Conservation (phyloP, 2,113 vertebrate species). For the Lynx canadensis region DNA sequence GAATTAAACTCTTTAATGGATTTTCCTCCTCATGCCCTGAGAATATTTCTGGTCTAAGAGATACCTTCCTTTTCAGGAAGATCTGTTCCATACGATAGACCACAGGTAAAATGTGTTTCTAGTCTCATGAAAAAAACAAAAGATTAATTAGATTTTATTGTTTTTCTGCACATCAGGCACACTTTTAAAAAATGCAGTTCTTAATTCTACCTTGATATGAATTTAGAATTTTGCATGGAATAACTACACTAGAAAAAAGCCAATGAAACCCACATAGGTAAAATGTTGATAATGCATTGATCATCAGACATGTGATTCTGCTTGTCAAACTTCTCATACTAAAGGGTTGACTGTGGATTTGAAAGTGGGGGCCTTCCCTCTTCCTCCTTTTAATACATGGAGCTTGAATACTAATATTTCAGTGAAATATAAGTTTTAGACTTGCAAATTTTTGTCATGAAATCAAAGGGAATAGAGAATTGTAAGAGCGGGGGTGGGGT, state of each 20-base stretch:
- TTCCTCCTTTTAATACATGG: conserved; percentile 50
- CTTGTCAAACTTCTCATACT: conserved; percentile 3
- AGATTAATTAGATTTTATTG: conserved; percentile 44
- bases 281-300: not conserved
- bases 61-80: conserved; percentile 48
- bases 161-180: not conserved
- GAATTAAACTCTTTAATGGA: conserved; percentile 78
- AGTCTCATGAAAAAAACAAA: conserved; percentile 69
- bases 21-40: conserved; percentile 57
- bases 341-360: not conserved
- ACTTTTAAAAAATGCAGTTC: conserved; percentile 4
- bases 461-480: conserved; percentile 78
- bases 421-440: conserved; percentile 74
- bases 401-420: conserved; percentile 68
- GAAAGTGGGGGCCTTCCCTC: not conserved
- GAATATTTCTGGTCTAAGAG: conserved; percentile 65
- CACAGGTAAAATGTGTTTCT: conserved; percentile 77
- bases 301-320: not conserved
- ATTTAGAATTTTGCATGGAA: conserved; percentile 35
- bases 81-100: conserved; percentile 77
- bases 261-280: not conserved
- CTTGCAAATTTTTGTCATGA: conserved; percentile 75
- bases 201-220: conserved; percentile 12
- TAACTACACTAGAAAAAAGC: not conserved
- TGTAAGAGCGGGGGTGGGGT: conserved; percentile 37